Base-by-base conservation (phyloP, 2,113 vertebrate genomes). In the Ailuropoda melanoleuca region DNA sequence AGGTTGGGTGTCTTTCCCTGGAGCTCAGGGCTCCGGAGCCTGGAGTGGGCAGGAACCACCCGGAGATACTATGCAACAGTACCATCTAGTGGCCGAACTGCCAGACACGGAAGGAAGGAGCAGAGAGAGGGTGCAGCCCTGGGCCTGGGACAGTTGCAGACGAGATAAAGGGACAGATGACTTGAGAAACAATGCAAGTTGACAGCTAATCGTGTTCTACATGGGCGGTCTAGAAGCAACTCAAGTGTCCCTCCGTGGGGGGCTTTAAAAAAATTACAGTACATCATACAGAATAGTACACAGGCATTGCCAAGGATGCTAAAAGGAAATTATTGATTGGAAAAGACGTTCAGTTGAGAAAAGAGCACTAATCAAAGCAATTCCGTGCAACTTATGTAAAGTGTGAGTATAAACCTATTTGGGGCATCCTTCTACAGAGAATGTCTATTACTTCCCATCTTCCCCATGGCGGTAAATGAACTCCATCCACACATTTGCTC, bases 81-180 rank as follows among this genome's bases (percentile, higher is more conserved):
- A 19, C 93, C 95, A 96, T n/a, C 97, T 97, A 93, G 85, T 93
- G 97, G 89, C 75, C 21, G 2, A 43, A n/a, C 72, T 5, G n/a
- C n/a, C 18, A 43, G 84, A 17, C 48, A 7, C 24, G 0, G 6
- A 23, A 77, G 23, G 56, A 14, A 46, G 19, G 8, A 6, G 29
- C 39, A 18, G 7, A 31, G 24, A 46, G n/a, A 29, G 6, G 4
- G 24, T 3, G 3, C 6, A 3, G 55, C 39, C n/a, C 31, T 4
- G 34, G 58, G 58, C 55, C 37, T 56, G 23, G 66, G 66, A 88
- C 58, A 50, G 50, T 7, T 19, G 34, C 14, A 74, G 14, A 31
- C 1, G 29, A 56, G n/a, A 77, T 6, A 39, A 43, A 58, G 72
- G 43, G 48, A 64, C 74, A 46, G 11, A 29, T 1, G 34, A 74